phyloP scores from a whole-genome alignment of 2,888 invertebrate genomes.

The Caenorhabditis uteleia region DNA sequence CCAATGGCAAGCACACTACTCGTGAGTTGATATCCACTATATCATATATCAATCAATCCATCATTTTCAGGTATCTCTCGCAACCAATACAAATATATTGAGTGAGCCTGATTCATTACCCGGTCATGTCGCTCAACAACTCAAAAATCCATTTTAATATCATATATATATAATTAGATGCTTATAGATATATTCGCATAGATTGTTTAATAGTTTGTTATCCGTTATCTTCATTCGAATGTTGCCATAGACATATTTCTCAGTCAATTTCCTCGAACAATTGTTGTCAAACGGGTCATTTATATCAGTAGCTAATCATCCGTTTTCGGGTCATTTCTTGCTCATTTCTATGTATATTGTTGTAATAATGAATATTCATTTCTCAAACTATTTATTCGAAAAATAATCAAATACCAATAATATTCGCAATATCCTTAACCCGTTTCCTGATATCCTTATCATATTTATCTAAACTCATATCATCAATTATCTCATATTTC shows the following conservation, averaged over 20 bases:
- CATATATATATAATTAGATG: neutral
- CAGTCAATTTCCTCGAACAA: neutral
- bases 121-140: constrained; percentile 45
- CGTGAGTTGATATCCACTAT: constrained; percentile 18
- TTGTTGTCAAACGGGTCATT: too few species aligned
- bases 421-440: constrained; percentile 7
- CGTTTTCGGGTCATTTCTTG: too few species aligned
- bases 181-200: neutral
- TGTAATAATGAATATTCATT: too few species aligned
- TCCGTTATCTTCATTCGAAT: too few species aligned
- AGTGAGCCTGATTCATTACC: constrained; percentile 45
- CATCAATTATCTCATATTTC: constrained; percentile 45
- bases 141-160: constrained; percentile 38
- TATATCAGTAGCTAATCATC: too few species aligned
- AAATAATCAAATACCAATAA: too few species aligned
- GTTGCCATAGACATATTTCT: neutral
- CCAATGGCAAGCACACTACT: constrained; percentile 63
- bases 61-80: constrained; percentile 52
- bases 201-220: too few species aligned
- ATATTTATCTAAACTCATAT: constrained; percentile 52
- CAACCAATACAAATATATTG: constrained; percentile 59
- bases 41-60: neutral
- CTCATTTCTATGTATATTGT: too few species aligned
- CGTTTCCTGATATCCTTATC: constrained; percentile 12
- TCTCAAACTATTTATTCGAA: too few species aligned